These are phyloP conservation scores for Coptodon rendalli DNA, from an alignment of 2,113 vertebrate species.

Conservation along the genomic window DNA sequence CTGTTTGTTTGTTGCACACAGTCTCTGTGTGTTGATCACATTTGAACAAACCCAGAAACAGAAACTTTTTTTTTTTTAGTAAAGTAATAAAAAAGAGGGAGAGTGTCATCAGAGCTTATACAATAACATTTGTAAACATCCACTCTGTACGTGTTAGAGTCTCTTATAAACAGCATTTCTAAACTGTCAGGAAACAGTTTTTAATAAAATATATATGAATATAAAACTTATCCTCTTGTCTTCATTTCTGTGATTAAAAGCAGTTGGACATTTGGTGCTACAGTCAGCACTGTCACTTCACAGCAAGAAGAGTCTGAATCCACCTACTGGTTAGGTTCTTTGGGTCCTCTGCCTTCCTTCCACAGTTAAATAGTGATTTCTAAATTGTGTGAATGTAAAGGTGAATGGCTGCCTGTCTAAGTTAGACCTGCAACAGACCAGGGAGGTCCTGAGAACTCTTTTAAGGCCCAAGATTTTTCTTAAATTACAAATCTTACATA, in stretches of 20 bases:
- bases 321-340: background rate
- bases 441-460: background rate
- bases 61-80: background rate
- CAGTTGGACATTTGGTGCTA: background rate
- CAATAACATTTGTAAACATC: constrained; percentile 36
- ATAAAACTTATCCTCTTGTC: background rate
- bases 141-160: constrained; percentile 34
- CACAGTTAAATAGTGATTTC: background rate
- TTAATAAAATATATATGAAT: constrained; percentile 53
- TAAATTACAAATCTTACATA: background rate
- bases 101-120: constrained; percentile 13
- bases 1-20: background rate
- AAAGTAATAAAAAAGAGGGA: background rate
- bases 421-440: background rate
- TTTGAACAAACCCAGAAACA: background rate
- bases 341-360: background rate
- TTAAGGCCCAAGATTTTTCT: background rate
- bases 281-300: background rate
- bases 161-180: constrained; percentile 40
- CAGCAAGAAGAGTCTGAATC: background rate
- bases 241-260: background rate
- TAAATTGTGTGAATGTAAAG: background rate
- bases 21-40: background rate
- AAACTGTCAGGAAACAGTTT: constrained; percentile 74
- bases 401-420: background rate